Evolutionary conservation across 1,140 invertebrate species (phyloP), one percentile per base, ranked within the genome.

Genomic region (Harlomillsia oculata): DNA sequence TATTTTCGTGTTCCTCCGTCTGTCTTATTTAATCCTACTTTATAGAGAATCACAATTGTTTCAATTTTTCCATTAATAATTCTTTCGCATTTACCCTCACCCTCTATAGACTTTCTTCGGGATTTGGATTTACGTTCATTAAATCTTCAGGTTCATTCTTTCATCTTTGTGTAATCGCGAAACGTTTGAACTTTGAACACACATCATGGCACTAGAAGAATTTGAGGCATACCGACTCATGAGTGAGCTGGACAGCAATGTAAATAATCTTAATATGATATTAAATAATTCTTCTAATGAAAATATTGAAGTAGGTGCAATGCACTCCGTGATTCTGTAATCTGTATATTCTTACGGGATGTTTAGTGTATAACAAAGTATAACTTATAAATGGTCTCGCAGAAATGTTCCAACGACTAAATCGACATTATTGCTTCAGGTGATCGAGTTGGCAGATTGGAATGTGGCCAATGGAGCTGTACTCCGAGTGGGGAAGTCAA

Each of bases 361-460:
- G 0, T 14, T 18, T 28, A 16, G n/a, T 5, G 18, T 23, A 20
- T 41, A 23, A 16, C 20, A 18, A 23, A 41, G 25, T 4, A 14
- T 23, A 41, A 16, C 4, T 8, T 14, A 9, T 26, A 45, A 23
- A 45, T 23, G n/a, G 25, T 26, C 16, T 21, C 18, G 23, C n/a
- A 41, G 18, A 41, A 16, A 3, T 5, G 9, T 2, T 41, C 18
- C 28, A 48, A 23, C 20, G 28, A 3, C 14, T 16, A 23, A 2
- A 45, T 16, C 16, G 20, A 45, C 8, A 11, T 21, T 16, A 48
- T 48, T 21, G 30, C 28, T 18, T 48, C 36, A 48, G 45, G 45
- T 32, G 45, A 48, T 48, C 14, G 45, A 48, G 28, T 34, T 48
- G 45, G 29, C n/a, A 34, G 45, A 34, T 21, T 48, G 45, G 45